These are phyloP conservation scores for Maniola jurtina DNA, from an alignment of 1,140 invertebrate species.

Conservation along the genomic window DNA sequence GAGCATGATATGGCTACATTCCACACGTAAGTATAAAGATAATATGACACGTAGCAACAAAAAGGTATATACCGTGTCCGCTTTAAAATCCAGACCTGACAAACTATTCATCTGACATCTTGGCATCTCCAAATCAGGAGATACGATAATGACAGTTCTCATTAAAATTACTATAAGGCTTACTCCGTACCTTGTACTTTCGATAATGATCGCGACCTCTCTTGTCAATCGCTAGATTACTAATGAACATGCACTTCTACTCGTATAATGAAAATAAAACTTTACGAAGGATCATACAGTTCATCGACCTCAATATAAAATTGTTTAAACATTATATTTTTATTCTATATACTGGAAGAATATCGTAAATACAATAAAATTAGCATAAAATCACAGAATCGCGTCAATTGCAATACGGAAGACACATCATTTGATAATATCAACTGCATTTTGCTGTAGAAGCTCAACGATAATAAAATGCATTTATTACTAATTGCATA, in stretches of 20 bases:
- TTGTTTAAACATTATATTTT: background rate
- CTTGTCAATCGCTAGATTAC: constrained; percentile 54
- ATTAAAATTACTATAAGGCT: constrained; percentile 52
- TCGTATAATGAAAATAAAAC: background rate
- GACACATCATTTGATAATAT: constrained; percentile 2
- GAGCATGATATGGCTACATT: too few relatives aligned
- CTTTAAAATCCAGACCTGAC: constrained; percentile 29
- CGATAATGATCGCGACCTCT: constrained; percentile 54
- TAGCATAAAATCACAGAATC: background rate
- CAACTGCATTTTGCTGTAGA: background rate
- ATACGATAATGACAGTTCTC: constrained; percentile 46
- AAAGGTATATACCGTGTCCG: constrained; percentile 10
- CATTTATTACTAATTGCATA: too few relatives aligned
- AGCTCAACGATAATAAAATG: background rate
- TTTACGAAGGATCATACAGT: background rate
- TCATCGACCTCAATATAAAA: background rate
- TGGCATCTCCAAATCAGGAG: constrained; percentile 46
- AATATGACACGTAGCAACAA: background rate
- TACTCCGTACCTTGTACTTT: constrained; percentile 42
- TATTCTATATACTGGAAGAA: background rate
- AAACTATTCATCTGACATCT: constrained; percentile 37
- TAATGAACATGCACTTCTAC: background rate
- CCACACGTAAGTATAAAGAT: too few relatives aligned
- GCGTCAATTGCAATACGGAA: constrained; percentile 16
- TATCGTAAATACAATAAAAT: constrained; percentile 12